Conservation (phyloP, 2,113 vertebrate species). For the Sceloporus tristichus region DNA sequence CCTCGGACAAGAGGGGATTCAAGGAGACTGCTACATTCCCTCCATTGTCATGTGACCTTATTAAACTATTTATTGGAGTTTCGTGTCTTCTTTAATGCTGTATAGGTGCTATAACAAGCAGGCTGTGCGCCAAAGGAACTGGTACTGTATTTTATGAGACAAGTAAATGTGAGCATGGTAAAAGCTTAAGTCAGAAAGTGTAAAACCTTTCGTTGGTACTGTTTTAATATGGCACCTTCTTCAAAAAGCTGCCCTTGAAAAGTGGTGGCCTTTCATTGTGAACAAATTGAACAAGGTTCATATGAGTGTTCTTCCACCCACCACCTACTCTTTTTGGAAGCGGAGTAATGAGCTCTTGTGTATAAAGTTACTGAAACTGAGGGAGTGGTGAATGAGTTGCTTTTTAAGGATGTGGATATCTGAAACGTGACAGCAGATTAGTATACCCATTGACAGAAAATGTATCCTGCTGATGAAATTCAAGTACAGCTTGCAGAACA, state of each 20-base stretch:
- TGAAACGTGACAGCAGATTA: background rate
- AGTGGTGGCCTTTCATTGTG: background rate
- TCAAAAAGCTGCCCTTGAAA: background rate
- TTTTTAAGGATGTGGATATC: background rate
- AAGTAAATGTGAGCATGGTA: background rate
- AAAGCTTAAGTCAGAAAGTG: background rate
- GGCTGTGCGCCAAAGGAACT: background rate
- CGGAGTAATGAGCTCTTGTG: background rate
- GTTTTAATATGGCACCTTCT: background rate
- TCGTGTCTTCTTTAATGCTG: background rate
- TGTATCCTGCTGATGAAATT: constrained; percentile 1
- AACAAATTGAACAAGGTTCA: background rate
- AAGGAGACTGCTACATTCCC: constrained; percentile 51
- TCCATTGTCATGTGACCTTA: constrained; percentile 70
- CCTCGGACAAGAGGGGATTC: constrained; percentile 54
- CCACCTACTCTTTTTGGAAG: background rate
- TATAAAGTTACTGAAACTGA: background rate
- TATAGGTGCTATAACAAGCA: background rate
- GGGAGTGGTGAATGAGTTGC: background rate
- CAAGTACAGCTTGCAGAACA: background rate
- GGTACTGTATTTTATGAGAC: background rate
- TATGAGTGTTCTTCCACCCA: background rate
- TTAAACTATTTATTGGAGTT: constrained; percentile 83
- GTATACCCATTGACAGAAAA: background rate
- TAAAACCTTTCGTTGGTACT: background rate